Evolutionary conservation across 2,888 invertebrate species (phyloP).

Genomic region (Pasiphila rectangulata): DNA sequence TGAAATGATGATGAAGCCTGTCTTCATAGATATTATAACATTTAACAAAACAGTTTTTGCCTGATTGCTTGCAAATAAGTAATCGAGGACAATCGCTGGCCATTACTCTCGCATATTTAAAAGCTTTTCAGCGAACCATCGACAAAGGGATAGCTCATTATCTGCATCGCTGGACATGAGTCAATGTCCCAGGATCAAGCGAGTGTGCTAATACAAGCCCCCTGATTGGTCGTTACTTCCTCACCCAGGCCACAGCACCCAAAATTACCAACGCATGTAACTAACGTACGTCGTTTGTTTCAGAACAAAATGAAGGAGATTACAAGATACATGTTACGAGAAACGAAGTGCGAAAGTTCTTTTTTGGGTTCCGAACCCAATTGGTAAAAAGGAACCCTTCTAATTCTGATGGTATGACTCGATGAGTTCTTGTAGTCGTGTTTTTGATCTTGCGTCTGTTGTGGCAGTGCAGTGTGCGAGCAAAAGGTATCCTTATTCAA

Average conservation of each 20-base stretch:
- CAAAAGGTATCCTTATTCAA: too few relatives aligned
- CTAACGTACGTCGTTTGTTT: slow-evolving; percentile 31
- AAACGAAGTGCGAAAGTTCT: slow-evolving; percentile 24
- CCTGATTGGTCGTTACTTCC: slow-evolving; percentile 38
- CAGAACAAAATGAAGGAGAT: slow-evolving; percentile 26
- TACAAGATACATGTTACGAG: slow-evolving; percentile 17
- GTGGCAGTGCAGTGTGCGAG: too few relatives aligned
- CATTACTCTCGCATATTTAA: slow-evolving; percentile 26
- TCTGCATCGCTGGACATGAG: slow-evolving; percentile 45
- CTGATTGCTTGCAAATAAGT: slow-evolving; percentile 15
- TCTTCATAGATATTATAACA: neutral
- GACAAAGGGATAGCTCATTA: slow-evolving; percentile 66
- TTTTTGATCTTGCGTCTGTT: too few relatives aligned
- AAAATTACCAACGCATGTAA: slow-evolving; percentile 32
- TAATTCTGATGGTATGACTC: too few relatives aligned
- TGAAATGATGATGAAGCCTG: too few relatives aligned
- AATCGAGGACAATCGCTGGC: slow-evolving; percentile 16
- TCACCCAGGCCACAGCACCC: slow-evolving; percentile 45
- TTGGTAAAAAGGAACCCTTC: too few relatives aligned
- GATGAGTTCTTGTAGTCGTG: too few relatives aligned
- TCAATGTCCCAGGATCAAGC: slow-evolving; percentile 47
- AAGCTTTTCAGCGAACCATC: slow-evolving; percentile 43
- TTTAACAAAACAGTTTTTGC: neutral
- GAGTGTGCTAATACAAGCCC: slow-evolving; percentile 17
- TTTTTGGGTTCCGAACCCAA: too few relatives aligned